Evolutionary conservation across 2,888 invertebrate species (phyloP), one percentile per base, ranked within the genome.

Genomic region (Eilema depressum): DNA sequence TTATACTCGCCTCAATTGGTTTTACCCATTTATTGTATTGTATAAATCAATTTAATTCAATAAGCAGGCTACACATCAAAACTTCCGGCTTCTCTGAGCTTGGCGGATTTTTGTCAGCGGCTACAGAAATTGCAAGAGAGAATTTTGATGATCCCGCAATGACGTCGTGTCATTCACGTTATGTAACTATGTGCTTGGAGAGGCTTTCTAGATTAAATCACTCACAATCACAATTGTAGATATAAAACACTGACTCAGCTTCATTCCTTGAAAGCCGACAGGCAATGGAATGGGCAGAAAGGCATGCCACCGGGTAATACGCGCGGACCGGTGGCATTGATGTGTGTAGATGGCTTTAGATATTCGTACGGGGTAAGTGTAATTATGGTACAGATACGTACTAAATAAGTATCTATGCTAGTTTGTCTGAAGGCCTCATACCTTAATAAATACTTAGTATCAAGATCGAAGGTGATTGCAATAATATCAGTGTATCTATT

Each of bases 1-100:
- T 26, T 63, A 30, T 41, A 57, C n/a, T 59, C 3, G 62, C 33
- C 53, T 33, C 41, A 57, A 69, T 69, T 64, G 60, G 28, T 11
- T 20, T 60, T 28, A 12, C 53, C 53, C 8, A 41, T 68, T 63
- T 63, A 23, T 59, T 63, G 23, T 28, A 56, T 37, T 41, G 63
- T 61, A 25, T 26, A 56, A 56, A 66, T 61, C 33, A 61, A 23
- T 61, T 37, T 25, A 41, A 56, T n/a, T 25, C 14, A 26, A 37
- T 5, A 60, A 11, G n/a, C 17, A 53, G 53, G 1, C 53, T 53
- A 53, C 8, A 53, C 53, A 53, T 2, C 1, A 53, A 53, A n/a
- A 20, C 53, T 53, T 20, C 20, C 53, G 20, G 5, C 20, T 20
- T 3, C 7, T 3, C 20, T 4, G 53, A 17, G 8, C 8, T 0